Base-by-base conservation (phyloP, 2,797 vertebrate genomes). In the Austrolebias charrua region DNA sequence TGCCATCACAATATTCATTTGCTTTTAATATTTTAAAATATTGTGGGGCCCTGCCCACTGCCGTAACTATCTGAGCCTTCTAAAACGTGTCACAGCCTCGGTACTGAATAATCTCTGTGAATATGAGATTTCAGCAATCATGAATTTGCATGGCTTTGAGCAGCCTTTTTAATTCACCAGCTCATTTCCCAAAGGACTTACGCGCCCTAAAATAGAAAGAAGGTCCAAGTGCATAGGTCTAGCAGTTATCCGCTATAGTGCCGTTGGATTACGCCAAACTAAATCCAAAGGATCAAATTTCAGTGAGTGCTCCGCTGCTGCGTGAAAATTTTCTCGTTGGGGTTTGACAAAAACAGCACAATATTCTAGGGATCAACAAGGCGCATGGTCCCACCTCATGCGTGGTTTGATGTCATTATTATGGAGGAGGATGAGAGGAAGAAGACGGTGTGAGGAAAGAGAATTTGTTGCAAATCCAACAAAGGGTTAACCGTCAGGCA, bases 231-330 rank as follows among this genome's bases (percentile, higher is more conserved):
- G 82, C 87, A 83, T 76, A 81, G 85, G 89, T 85, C 88, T 79
- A 85, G 75, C 81, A 78, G 79, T 88, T 87, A 90, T 91, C 89
- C 75, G 52, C 83, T 81, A 83, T 89, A 86, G 87, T 86, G 86
- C 89, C 65, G 81, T 38, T 80, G 88, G 89, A 91, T 90, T 89
- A 91, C 73, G 79, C 73, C 77, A 76, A 79, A 76, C 77, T 86
- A 87, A 89, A 88, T 84, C 87, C 88, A 86, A 55, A 82, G 84
- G 87, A 88, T 88, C 85, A 91, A 85, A 88, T 88, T 86, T 88
- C 84, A 88, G 80, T 86, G 88, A 89, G 87, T 86, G 85, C 86
- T 86, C 63, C 62, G 51, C 63, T 45, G 84, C 83, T 71, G 69
- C 78, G 69, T 80, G 62, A 68, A 55, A 76, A 77, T 67, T 59